Conservation (phyloP, 1,140 invertebrate genomes). For the Leptoteleia sp. region DNA sequence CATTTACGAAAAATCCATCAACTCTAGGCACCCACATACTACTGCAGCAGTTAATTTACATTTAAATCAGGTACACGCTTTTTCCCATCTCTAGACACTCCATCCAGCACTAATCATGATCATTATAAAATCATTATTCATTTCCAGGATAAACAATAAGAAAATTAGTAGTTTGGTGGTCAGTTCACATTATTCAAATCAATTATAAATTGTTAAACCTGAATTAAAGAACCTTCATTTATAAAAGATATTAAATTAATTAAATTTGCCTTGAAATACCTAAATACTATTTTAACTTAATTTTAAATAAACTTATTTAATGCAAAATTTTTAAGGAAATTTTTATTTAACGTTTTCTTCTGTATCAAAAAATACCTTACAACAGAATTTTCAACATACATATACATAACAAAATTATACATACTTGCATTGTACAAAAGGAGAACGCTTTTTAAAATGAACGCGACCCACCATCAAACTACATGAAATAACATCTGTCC, state of each 20-base stretch:
- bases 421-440: slow-evolving; percentile 23
- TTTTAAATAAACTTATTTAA: no score
- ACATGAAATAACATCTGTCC: slow-evolving; percentile 23
- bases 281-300: no score
- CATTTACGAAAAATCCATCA: slow-evolving; percentile 18
- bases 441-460: slow-evolving; percentile 25
- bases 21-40: slow-evolving; percentile 73
- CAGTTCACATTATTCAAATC: slow-evolving; percentile 5
- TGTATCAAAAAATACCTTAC: slow-evolving; percentile 55
- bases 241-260: no score
- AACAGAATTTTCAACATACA: slow-evolving; percentile 46
- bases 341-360: slow-evolving; percentile 36
- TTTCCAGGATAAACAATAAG: slow-evolving; percentile 30
- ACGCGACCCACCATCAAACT: slow-evolving; percentile 39
- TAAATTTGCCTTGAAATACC: no score
- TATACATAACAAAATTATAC: slow-evolving; percentile 51
- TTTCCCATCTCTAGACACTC: slow-evolving; percentile 56
- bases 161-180: slow-evolving; percentile 34
- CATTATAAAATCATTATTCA: no score
- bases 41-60: slow-evolving; percentile 69
- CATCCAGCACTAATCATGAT: slow-evolving; percentile 36
- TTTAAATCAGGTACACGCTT: slow-evolving; percentile 79
- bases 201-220: no score
- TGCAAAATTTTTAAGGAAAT: slow-evolving; percentile 27
- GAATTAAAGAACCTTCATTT: no score